Percentiles rank a stretch among this genome's conserved stretches.
Evolutionary conservation across 2,113 vertebrate species (phyloP).

Genomic region (Polypterus senegalus): DNA sequence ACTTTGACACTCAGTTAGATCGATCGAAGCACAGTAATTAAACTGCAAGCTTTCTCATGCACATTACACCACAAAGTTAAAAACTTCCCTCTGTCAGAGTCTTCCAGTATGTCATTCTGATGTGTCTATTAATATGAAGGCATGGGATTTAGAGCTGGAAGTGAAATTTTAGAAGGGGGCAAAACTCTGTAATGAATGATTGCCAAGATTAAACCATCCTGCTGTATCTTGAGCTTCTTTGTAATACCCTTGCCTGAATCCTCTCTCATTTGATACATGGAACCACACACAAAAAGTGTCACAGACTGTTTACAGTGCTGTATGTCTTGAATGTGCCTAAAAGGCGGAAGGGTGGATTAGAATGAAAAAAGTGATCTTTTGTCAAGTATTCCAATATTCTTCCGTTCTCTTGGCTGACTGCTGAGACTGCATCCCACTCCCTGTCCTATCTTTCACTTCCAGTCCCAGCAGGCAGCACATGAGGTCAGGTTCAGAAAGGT

Average conservation of each 20-base stretch:
- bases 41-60: too few species aligned
- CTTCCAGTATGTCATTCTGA: too few species aligned
- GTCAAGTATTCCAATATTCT: background rate
- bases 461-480: slow-evolving; percentile 31
- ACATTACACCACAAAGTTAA: too few species aligned
- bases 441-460: slow-evolving; percentile 36
- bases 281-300: background rate
- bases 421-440: background rate
- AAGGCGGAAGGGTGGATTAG: background rate
- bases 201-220: slow-evolving; percentile 13
- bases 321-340: background rate
- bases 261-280: too few species aligned
- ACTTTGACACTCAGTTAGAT: too few species aligned
- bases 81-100: too few species aligned
- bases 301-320: background rate
- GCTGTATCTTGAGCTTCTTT: background rate
- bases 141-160: too few species aligned
- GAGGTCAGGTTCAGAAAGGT: slow-evolving; percentile 58
- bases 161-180: too few species aligned
- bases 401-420: background rate
- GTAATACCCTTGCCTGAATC: background rate
- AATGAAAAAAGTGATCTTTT: too few species aligned
- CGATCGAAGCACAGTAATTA: too few species aligned
- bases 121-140: too few species aligned
- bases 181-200: background rate